Evolutionary conservation across 1,140 invertebrate genomes (phyloP).

Genomic region (Drosophila nikananu): DNA sequence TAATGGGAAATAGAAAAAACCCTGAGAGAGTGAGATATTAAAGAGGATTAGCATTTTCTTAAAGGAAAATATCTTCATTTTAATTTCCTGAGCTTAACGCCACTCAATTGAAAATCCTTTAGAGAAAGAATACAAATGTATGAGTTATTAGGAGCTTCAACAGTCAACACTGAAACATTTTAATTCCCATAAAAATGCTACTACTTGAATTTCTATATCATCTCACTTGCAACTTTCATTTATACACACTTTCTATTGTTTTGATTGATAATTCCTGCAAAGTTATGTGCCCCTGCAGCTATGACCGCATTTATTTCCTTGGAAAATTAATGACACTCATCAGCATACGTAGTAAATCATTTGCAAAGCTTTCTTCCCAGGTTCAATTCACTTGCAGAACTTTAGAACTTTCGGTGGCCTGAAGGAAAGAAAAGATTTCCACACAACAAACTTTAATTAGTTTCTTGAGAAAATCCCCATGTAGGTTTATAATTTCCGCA

Average conservation of each 20-base stretch:
- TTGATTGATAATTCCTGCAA: neutral
- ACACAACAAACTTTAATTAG: constrained; percentile 32
- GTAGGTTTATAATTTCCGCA: constrained; percentile 56
- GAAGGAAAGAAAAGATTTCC: neutral
- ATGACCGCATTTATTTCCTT: neutral
- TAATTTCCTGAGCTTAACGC: neutral
- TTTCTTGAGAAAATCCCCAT: constrained; percentile 18
- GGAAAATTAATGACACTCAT: neutral
- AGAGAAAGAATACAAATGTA: neutral
- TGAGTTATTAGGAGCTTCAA: neutral
- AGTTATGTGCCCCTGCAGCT: neutral
- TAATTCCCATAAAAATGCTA: neutral
- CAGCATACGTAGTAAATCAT: neutral
- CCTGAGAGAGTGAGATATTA: neutral
- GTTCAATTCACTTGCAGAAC: constrained; percentile 9
- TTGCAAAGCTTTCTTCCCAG: neutral
- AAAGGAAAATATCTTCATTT: constrained; percentile 1
- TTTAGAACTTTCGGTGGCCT: neutral
- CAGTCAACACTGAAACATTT: too few species aligned
- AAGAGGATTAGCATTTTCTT: constrained; percentile 6
- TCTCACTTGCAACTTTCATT: neutral
- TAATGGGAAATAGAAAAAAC: neutral
- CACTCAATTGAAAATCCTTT: neutral
- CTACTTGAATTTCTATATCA: neutral
- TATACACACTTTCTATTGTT: too few species aligned